phyloP scores from a whole-genome alignment of 2,888 invertebrate species.

The Helleia helle region DNA sequence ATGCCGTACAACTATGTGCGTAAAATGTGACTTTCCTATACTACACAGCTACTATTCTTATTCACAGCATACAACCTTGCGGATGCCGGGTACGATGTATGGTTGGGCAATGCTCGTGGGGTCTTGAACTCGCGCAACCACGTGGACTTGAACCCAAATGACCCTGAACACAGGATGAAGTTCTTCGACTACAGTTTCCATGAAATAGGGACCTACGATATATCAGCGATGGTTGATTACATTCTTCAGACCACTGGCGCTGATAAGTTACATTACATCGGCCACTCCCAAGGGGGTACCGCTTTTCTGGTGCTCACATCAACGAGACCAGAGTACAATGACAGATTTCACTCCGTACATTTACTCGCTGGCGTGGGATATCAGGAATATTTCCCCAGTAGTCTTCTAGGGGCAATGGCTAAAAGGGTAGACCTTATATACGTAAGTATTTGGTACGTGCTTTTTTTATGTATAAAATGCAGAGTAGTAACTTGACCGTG shows the following conservation, averaged over 20 bases:
- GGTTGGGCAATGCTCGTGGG: slow-evolving; percentile 88
- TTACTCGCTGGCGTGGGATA: slow-evolving; percentile 50
- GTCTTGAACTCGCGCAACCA: slow-evolving; percentile 80
- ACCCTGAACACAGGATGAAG: slow-evolving; percentile 22
- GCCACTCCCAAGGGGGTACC: slow-evolving; percentile 60
- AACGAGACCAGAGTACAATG: slow-evolving; percentile 41
- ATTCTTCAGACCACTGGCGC: slow-evolving; percentile 33
- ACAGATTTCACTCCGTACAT: slow-evolving; percentile 44
- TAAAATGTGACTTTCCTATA: too few species aligned
- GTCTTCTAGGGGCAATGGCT: slow-evolving; percentile 23
- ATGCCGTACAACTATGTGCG: too few species aligned
- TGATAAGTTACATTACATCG: slow-evolving; percentile 46
- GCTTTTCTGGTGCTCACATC: slow-evolving; percentile 40
- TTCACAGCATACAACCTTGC: slow-evolving; percentile 76
- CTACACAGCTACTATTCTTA: too few species aligned
- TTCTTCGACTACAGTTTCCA: slow-evolving; percentile 57
- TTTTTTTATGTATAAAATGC: too few species aligned
- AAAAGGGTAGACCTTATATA: slow-evolving; percentile 33
- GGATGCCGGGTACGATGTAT: slow-evolving; percentile 81
- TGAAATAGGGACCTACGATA: slow-evolving; percentile 45
- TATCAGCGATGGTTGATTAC: slow-evolving; percentile 51
- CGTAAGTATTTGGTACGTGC: slow-evolving; percentile 30
- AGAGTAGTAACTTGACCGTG: too few species aligned
- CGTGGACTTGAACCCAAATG: slow-evolving; percentile 36
- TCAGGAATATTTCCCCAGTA: slow-evolving; percentile 35